Evolutionary conservation across 2,888 invertebrate genomes (phyloP), one percentile per base, ranked within the genome.

Genomic region (Eupsilia transversa): DNA sequence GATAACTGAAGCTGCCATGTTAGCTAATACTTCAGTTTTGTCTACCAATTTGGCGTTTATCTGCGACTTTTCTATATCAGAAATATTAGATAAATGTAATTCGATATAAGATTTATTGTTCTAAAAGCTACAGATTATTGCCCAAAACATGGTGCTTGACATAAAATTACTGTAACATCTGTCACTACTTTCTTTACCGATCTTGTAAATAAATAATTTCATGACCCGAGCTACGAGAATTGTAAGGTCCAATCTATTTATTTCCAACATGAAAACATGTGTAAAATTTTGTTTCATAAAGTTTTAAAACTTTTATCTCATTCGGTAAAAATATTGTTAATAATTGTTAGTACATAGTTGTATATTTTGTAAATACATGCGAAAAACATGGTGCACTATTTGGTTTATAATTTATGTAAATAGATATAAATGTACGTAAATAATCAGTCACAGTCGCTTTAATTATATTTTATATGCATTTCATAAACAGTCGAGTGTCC

Each of bases 351-450:
- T 79, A 71, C 54, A 87, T 93, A 93, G 89, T 89, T 96, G 96
- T 96, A 96, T 84, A 96, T 94, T 91, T 89, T 96, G 96, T 96
- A 96, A 92, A 96, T 95, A 95, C 78, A 83, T 86, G 88, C 89
- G 81, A 85, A 88, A 90, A 92, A 92, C 90, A 93, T 94, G 95
- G 95, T 95, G 96, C 96, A 95, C 96, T 90, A 88, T 91, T 92
- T 90, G 79, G 33, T 93, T 91, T 87, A 88, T 93, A 91, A 89
- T 88, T 88, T 87, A 86, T 92, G 89, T 91, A 91, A 87, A 91
- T 92, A 92, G 76, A 85, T 83, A 87, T 83, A 85, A 85, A 85
- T 88, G 83, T 89, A 87, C 86, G 86, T 90, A 89, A n/a, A n/a
- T n/a, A n/a, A 87, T 86, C 87, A 87, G 87, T 89, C 90, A 89